A percentile compares a stretch with the other conserved stretches of the same genome.
Conservation (phyloP, 2,113 vertebrate genomes). For the Eulemur rufifrons region DNA sequence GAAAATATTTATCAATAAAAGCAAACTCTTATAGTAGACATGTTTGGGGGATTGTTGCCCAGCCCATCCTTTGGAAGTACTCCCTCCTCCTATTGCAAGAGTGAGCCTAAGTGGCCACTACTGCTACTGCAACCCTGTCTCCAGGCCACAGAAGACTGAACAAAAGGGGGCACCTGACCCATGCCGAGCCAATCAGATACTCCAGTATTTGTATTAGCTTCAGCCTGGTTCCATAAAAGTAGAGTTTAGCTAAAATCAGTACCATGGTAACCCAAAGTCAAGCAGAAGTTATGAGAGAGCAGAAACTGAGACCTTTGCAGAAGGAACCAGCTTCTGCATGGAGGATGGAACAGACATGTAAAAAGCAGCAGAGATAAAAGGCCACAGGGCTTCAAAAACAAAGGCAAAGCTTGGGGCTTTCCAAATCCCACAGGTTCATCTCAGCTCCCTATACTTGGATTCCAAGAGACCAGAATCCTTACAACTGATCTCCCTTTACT, state of each 20-base stretch:
- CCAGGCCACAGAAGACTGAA: not conserved
- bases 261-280: not conserved
- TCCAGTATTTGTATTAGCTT: not conserved
- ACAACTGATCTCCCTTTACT: not conserved
- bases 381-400: not conserved
- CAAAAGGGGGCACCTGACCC: not conserved
- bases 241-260: constrained; percentile 33
- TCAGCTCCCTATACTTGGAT: not conserved
- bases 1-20: constrained; percentile 22
- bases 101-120: not conserved
- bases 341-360: not conserved
- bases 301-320: not conserved
- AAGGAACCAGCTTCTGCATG: not conserved
- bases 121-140: not conserved
- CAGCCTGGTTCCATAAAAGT: not conserved
- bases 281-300: not conserved
- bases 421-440: not conserved
- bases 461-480: not conserved
- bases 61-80: not conserved
- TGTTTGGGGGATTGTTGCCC: not conserved
- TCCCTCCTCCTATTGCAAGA: not conserved
- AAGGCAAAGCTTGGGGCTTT: constrained; percentile 35
- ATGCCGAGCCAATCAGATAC: not conserved
- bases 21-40: not conserved
- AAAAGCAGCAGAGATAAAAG: not conserved